phyloP scores from a whole-genome alignment of 2,113 vertebrate species.

The Phalacrocorax brasilianus region DNA sequence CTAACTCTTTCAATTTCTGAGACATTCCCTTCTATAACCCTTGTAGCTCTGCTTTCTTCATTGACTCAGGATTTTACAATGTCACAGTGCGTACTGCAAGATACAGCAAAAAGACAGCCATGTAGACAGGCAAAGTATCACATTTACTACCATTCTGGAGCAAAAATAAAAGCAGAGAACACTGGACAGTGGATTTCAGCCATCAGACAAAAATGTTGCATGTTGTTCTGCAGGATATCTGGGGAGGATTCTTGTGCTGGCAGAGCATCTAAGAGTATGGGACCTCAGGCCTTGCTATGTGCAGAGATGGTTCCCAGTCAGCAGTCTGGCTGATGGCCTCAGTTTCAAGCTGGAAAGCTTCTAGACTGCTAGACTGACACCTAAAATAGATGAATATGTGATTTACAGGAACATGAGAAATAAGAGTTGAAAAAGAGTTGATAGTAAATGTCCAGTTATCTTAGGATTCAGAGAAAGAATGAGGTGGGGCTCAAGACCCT shows the following conservation, averaged over 20 bases:
- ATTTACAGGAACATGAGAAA: background rate
- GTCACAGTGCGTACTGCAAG: background rate
- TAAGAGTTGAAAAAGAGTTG: background rate
- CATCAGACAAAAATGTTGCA: background rate
- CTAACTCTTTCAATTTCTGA: background rate
- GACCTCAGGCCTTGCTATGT: background rate
- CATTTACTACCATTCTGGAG: background rate
- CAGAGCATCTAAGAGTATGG: background rate
- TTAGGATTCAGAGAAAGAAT: background rate
- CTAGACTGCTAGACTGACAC: conserved; percentile 27
- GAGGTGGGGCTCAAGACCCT: background rate
- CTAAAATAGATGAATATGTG: conserved; percentile 29
- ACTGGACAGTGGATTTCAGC: background rate
- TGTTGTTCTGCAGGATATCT: background rate
- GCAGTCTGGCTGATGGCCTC: background rate
- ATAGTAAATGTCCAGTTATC: background rate
- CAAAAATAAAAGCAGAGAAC: background rate
- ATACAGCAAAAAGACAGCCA: background rate
- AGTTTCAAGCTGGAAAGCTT: background rate
- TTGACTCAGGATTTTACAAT: background rate
- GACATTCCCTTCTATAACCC: background rate
- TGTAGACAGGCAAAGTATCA: background rate
- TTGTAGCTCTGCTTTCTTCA: background rate
- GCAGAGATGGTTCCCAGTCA: background rate
- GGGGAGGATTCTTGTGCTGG: background rate